Percentiles rank a stretch among this genome's conserved stretches.
Evolutionary conservation across 2,797 vertebrate genomes (phyloP).

Genomic region (Chrysocyon brachyurus): DNA sequence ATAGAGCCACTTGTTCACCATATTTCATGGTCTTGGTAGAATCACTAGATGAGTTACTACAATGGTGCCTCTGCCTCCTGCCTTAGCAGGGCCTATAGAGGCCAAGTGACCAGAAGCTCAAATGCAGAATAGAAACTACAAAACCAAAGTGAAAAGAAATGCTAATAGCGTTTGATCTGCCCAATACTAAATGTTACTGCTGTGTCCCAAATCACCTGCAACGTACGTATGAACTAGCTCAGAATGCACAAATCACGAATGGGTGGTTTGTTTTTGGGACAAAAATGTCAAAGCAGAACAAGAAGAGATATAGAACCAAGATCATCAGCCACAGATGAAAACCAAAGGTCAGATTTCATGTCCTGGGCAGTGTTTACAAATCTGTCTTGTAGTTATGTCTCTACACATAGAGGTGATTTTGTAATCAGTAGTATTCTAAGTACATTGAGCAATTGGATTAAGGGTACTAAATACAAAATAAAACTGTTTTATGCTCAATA

Average conservation of each 20-base stretch:
- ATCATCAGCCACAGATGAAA: conserved; percentile 27
- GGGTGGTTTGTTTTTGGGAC: not conserved
- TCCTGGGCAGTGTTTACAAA: not conserved
- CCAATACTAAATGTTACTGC: not conserved
- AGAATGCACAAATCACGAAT: not conserved
- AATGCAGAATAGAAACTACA: conserved; percentile 20
- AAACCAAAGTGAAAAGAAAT: conserved; percentile 49
- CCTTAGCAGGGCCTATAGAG: not conserved
- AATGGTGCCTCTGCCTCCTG: not conserved
- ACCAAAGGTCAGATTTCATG: not conserved
- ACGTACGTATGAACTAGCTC: not conserved
- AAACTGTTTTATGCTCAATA: conserved; percentile 5
- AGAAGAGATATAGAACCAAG: not conserved
- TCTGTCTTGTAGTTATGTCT: not conserved
- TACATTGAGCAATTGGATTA: conserved; percentile 14
- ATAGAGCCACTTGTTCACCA: not conserved
- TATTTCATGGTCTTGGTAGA: conserved; percentile 27
- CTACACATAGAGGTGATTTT: not conserved
- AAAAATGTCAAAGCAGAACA: conserved; percentile 22
- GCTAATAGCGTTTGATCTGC: not conserved
- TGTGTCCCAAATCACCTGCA: conserved; percentile 20
- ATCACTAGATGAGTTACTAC: not conserved
- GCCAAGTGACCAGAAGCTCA: conserved; percentile 26
- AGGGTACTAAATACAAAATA: not conserved
- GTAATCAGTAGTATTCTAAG: not conserved